Evolutionary conservation across 92 coral and sea anemone species (phyloP), one percentile per base, ranked within the genome.

Genomic region (Epizoanthus stellaris): DNA sequence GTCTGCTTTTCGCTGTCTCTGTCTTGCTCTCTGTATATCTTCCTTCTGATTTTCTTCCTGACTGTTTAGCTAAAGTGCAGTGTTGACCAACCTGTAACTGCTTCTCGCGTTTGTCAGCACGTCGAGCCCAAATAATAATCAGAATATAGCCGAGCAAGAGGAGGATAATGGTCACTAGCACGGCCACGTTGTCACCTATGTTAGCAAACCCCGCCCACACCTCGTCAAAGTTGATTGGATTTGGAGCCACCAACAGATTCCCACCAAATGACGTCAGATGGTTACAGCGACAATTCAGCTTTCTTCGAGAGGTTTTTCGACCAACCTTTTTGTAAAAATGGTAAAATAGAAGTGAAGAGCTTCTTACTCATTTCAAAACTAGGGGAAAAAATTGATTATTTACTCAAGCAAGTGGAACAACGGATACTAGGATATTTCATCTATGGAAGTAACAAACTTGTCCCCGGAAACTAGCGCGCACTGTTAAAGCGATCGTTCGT

Each of bases 181-280:
- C 95, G 6, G 97, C 92, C 11, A 91, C 88, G 81, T 95, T 95
- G 85, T 93, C 91, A 20, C 86, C 82, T 3, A 95, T 90, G 58
- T 89, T 92, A 1, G 85, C 90, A 57, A 95, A 95, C 17, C 90
- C 93, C 20, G 75, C 85, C 90, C 89, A 93, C 4, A 95, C 97
- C 58, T 89, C 85, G 76, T 86, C 88, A 45, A 95, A 82, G 77
- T 95, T 95, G 17, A 95, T 95, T 13, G 98, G 98, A 67, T 95
- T 95, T 54, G 98, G 97, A 9, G 94, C 94, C 10, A 95, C 97
- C 12, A 95, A 64, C 23, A 95, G 58, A 42, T 94, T 89, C 1
- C 98, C 96, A 17, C 98, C 98, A 87, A 95, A 95, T 25, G 98
- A 87, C 4, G 97, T 95, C 75, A 95, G 73, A 69, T 95, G 98